Evolutionary conservation across 1,140 invertebrate genomes (phyloP).

Genomic region (Sarcophaga peregrina): DNA sequence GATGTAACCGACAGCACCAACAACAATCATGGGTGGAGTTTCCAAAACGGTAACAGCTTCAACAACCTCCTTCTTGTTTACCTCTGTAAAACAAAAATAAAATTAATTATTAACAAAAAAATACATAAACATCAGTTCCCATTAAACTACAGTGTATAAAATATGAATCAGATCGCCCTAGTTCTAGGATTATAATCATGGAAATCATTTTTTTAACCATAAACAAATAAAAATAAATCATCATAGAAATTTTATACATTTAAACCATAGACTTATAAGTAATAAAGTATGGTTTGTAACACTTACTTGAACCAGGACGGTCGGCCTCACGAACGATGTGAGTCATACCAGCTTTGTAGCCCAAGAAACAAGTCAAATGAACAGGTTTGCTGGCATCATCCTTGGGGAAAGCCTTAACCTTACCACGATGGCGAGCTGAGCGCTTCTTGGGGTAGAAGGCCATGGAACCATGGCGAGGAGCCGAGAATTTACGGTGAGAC

Average conservation of each 20-base stretch:
- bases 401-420: slow-evolving; percentile 99
- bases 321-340: slow-evolving; percentile 99
- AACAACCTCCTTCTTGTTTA: slow-evolving; percentile 99
- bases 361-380: slow-evolving; percentile 97
- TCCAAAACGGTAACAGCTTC: slow-evolving; percentile 99
- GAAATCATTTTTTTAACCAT: slow-evolving; percentile 66
- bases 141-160: neutral
- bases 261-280: neutral
- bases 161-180: slow-evolving; percentile 66
- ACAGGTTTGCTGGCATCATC: slow-evolving; percentile 97
- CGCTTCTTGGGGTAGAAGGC: slow-evolving; percentile 99
- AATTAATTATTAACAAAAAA: neutral
- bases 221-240: slow-evolving; percentile 61
- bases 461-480: slow-evolving; percentile 99
- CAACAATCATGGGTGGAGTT: slow-evolving; percentile 97
- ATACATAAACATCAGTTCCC: neutral
- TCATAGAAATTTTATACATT: slow-evolving; percentile 52
- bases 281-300: neutral
- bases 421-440: slow-evolving; percentile 93
- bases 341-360: slow-evolving; percentile 99
- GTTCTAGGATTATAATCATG: slow-evolving; percentile 59
- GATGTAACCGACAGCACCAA: slow-evolving; percentile 98
- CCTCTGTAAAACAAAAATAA: slow-evolving; percentile 76
- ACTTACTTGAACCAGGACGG: slow-evolving; percentile 97
- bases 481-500: slow-evolving; percentile 99